Evolutionary conservation across 2,113 vertebrate species (phyloP), one percentile per base, ranked within the genome.

Genomic region (Arizona elegans): DNA sequence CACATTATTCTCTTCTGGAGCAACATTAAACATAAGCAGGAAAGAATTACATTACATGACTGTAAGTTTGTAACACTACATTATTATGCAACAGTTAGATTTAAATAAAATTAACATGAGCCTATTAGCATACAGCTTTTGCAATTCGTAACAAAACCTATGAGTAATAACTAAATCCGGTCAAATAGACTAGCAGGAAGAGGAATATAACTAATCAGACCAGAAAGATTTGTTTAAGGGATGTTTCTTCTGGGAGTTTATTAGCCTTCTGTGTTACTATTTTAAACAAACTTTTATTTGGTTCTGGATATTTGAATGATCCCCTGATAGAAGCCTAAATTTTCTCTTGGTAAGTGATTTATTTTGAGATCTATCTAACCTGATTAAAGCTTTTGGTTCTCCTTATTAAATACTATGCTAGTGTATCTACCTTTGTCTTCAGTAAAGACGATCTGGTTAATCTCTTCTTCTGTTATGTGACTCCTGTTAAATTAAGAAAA

Each of bases 221-320:
- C 21, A 85, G 92, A 92, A 93, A 86, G 3, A 91, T 86, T 88
- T 88, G 91, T 93, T 92, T 53, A 58, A 38, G 55, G 86, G 70
- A n/a, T 54, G 52, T 1, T 29, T 21, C 87, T 24, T 86, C 38
- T 29, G n/a, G 8, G 7, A 88, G 81, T 85, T 88, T 88, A 26
- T 54, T 87, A 59, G 55, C 23, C 58, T 58, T 23, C 29, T 87
- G 3, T 58, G 26, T 75, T 88, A 62, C 88, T 55, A 29, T 90
- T 93, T 93, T 50, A 56, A 17, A 62, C 59, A 85, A 47, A 23
- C 12, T 29, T 54, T 81, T n/a, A 70, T 38, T 88, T 5, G 53
- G 52, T 8, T 81, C 26, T 81, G 24, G 53, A 21, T 55, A 3
- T 59, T 58, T 52, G 90, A 62, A 87, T 21, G 26, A 11, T 5